Evolutionary conservation across 2,888 invertebrate genomes (phyloP).

Genomic region (Aporophyla lueneburgensis): DNA sequence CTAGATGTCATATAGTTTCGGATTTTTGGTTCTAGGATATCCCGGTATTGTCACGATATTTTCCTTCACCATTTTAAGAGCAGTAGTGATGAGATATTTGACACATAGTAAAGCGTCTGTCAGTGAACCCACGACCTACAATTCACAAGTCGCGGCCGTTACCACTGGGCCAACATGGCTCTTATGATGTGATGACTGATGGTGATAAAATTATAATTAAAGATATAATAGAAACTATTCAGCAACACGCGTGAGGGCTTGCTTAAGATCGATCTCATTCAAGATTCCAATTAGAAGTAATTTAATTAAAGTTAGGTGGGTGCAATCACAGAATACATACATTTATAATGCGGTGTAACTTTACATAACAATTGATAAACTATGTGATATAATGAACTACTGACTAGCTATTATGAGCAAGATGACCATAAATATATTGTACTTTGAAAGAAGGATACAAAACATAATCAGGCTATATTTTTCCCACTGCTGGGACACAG

Average conservation of each 20-base stretch:
- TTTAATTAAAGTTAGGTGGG: slow-evolving; percentile 41
- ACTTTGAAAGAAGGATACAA: no score
- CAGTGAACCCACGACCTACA: no score
- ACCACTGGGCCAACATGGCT: no score
- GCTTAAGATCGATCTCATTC: slow-evolving; percentile 37
- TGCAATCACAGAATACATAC: slow-evolving; percentile 26
- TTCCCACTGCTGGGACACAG: no score
- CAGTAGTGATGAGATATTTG: no score
- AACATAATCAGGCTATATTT: no score
- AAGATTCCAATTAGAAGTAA: slow-evolving; percentile 51
- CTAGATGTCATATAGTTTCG: no score
- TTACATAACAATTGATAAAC: slow-evolving; percentile 28
- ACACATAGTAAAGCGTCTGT: no score
- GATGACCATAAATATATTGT: not conserved
- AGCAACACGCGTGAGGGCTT: slow-evolving; percentile 22
- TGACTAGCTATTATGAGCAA: not conserved
- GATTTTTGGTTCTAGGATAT: no score
- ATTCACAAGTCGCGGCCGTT: no score
- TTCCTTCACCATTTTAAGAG: no score
- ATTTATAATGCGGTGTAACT: slow-evolving; percentile 24
- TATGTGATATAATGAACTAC: not conserved
- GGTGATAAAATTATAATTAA: slow-evolving; percentile 17
- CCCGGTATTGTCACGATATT: no score
- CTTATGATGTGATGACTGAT: not conserved
- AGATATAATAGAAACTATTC: slow-evolving; percentile 38